phyloP scores from a whole-genome alignment of 2,797 vertebrate species.

The Sebastolobus altivelis region DNA sequence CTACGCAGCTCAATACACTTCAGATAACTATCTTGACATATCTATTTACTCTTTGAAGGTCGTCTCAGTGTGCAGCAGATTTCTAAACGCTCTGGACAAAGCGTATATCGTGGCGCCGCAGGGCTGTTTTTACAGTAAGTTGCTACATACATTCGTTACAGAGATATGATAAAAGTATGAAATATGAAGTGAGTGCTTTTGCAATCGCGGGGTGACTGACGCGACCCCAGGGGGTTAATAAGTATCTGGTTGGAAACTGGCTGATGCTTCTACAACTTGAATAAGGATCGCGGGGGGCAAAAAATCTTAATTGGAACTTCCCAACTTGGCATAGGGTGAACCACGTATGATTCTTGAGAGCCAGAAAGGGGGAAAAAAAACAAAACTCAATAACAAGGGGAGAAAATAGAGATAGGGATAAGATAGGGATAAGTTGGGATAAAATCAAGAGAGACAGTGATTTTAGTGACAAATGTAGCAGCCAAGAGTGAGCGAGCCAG shows the following conservation, averaged over 20 bases:
- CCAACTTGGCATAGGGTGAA: background rate
- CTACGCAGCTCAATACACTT: too few relatives aligned
- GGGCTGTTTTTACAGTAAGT: too few relatives aligned
- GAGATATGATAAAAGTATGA: too few relatives aligned
- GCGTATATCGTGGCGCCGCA: too few relatives aligned
- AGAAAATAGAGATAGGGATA: conserved; percentile 36
- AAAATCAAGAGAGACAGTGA: conserved; percentile 40
- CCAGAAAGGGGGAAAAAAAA: background rate
- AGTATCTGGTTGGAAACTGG: background rate
- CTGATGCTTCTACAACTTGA: background rate
- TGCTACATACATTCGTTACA: too few relatives aligned
- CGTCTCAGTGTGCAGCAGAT: too few relatives aligned
- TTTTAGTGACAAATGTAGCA: conserved; percentile 48
- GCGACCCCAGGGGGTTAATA: too few relatives aligned
- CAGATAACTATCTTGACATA: too few relatives aligned
- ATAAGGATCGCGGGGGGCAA: background rate
- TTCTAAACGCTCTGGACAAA: too few relatives aligned
- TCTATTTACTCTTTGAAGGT: too few relatives aligned
- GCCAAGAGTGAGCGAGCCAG: conserved; percentile 40
- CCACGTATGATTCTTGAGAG: background rate
- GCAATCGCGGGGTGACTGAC: too few relatives aligned
- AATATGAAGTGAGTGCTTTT: too few relatives aligned
- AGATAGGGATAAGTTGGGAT: conserved; percentile 46
- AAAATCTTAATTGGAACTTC: background rate
- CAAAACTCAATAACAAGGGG: conserved; percentile 1